A percentile compares a stretch with the other conserved stretches of the same genome.
Conservation (phyloP, 35 echinoderm and acorn worm species). For the Ophioderma brevispina region DNA sequence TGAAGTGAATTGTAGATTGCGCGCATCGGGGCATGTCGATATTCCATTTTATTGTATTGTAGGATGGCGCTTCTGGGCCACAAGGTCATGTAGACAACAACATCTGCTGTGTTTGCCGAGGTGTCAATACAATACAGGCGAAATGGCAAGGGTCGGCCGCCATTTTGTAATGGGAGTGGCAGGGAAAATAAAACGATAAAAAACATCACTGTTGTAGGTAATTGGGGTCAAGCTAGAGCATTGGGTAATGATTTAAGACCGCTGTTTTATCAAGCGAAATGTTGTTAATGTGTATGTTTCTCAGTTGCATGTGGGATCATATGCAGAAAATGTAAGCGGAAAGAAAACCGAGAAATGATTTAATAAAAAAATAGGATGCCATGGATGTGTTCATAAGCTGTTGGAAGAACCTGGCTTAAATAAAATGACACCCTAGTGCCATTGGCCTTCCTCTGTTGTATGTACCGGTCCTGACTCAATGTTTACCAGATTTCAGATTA, state of each 20-base stretch:
- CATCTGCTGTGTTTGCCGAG: neutral
- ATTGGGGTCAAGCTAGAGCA: neutral
- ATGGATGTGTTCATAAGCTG: too few relatives aligned
- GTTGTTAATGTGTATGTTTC: too few relatives aligned
- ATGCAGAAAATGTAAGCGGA: too few relatives aligned
- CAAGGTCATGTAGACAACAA: neutral
- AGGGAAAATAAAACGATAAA: neutral
- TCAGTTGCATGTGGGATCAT: too few relatives aligned
- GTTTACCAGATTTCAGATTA: too few relatives aligned
- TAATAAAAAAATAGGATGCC: too few relatives aligned
- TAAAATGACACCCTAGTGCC: too few relatives aligned
- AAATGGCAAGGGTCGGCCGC: neutral
- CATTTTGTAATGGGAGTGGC: neutral
- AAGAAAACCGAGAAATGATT: too few relatives aligned
- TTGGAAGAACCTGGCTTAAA: too few relatives aligned
- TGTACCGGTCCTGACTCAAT: too few relatives aligned
- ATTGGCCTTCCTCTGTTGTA: too few relatives aligned
- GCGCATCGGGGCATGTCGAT: neutral
- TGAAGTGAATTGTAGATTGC: neutral
- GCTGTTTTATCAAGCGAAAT: too few relatives aligned
- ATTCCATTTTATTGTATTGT: slow-evolving; percentile 1
- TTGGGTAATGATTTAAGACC: neutral
- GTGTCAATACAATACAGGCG: neutral
- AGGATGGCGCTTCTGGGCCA: neutral
- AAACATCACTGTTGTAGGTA: neutral